These are phyloP conservation scores for Gracilinanus agilis DNA, from an alignment of 2,113 vertebrate genomes.

Conservation along the genomic window DNA sequence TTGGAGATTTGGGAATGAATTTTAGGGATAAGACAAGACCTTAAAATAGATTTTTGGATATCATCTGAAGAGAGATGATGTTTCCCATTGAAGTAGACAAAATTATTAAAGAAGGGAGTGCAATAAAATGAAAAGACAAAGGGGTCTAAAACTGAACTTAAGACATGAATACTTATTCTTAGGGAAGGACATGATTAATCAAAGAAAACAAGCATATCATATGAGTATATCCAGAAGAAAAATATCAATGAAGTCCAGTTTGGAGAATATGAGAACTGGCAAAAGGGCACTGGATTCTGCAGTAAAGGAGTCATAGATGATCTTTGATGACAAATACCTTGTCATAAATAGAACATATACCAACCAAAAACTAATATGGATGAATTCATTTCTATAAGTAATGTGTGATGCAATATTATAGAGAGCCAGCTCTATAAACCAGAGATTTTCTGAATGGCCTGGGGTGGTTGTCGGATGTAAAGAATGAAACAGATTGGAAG, in stretches of 20 bases:
- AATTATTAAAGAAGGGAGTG: background rate
- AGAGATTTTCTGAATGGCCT: too few species aligned
- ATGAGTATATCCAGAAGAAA: background rate
- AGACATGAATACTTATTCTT: background rate
- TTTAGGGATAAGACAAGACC: background rate
- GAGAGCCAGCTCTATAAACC: too few species aligned
- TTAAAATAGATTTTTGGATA: background rate
- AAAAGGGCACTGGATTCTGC: background rate
- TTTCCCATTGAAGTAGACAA: background rate
- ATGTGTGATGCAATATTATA: background rate
- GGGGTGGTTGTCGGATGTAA: too few species aligned
- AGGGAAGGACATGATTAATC: background rate
- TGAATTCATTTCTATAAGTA: background rate
- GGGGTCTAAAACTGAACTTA: background rate
- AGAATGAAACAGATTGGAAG: too few species aligned
- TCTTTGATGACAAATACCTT: background rate
- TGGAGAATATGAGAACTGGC: background rate
- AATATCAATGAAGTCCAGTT: background rate
- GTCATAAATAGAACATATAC: background rate
- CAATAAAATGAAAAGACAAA: background rate
- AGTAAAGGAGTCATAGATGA: background rate
- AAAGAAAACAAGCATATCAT: background rate
- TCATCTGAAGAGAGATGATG: background rate
- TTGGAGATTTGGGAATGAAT: background rate
- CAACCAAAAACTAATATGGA: background rate